A percentile compares a stretch with the other conserved stretches of the same genome.
Conservation (phyloP, 2,797 vertebrate genomes). For the Sorex maritimensis region DNA sequence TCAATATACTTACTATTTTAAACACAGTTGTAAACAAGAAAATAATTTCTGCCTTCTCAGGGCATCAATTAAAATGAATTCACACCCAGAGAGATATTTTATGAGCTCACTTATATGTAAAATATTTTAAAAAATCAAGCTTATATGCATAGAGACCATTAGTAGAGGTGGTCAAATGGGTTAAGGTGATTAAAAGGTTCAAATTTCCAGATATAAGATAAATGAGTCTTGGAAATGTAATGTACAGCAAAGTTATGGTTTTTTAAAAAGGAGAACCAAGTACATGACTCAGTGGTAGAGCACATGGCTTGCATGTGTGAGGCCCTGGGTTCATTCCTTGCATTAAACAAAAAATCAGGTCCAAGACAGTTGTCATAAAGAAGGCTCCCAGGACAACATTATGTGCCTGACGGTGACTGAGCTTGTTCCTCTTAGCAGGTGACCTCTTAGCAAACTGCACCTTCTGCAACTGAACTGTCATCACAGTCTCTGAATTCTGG, state of each 20-base stretch:
- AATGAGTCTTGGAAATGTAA: background rate
- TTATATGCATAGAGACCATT: background rate
- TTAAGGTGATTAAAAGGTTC: background rate
- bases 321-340: too few species aligned
- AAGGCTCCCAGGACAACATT: conserved; percentile 37
- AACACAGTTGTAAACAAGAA: conserved; percentile 52
- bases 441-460: too few species aligned
- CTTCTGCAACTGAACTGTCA: background rate
- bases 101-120: background rate
- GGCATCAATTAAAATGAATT: conserved; percentile 57
- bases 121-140: background rate
- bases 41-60: conserved; percentile 47
- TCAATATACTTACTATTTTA: conserved; percentile 41
- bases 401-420: background rate
- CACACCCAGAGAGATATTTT: background rate
- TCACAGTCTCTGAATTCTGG: background rate
- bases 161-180: background rate
- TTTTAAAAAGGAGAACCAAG: background rate
- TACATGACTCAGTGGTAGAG: background rate
- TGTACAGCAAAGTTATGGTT: background rate
- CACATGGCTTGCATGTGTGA: too few species aligned
- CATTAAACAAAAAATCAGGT: background rate
- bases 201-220: background rate
- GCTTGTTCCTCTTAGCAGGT: background rate
- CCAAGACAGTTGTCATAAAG: background rate